phyloP scores from a whole-genome alignment of 1,140 invertebrate genomes.

The Drosophila melanica region DNA sequence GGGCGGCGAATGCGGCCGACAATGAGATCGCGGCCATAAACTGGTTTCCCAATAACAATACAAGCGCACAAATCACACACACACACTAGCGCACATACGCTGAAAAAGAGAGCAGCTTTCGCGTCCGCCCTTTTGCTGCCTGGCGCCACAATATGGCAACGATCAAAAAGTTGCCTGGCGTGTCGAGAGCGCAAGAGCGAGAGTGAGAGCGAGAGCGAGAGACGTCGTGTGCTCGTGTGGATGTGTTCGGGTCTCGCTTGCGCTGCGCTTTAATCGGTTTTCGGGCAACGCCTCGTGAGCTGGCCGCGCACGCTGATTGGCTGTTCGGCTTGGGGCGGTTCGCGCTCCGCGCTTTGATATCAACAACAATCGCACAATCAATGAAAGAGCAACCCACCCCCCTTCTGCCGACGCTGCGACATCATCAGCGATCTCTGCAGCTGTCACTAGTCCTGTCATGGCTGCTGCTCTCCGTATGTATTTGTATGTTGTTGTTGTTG shows the following conservation, averaged over 20 bases:
- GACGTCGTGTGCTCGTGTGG: not conserved
- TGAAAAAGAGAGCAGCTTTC: conserved; percentile 63
- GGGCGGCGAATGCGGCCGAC: conserved; percentile 63
- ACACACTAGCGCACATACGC: conserved; percentile 21
- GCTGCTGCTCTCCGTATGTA: conserved; percentile 29
- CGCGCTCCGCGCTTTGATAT: conserved; percentile 63
- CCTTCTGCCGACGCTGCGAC: conserved; percentile 3
- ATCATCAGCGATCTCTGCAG: conserved; percentile 55
- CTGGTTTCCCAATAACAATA: conserved; percentile 59
- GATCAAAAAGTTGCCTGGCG: conserved; percentile 59
- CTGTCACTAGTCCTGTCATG: conserved; percentile 56
- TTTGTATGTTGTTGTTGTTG: conserved; percentile 12
- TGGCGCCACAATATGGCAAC: conserved; percentile 74
- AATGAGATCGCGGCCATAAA: conserved; percentile 75
- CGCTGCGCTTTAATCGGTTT: conserved; percentile 60
- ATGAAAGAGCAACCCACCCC: conserved; percentile 24
- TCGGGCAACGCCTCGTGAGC: conserved; percentile 44
- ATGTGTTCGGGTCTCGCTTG: conserved; percentile 14
- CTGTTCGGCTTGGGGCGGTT: conserved; percentile 50
- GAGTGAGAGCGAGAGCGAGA: conserved; percentile 31
- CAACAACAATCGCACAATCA: conserved; percentile 30
- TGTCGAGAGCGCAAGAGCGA: conserved; percentile 12
- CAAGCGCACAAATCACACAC: conserved; percentile 25
- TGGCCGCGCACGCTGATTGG: conserved; percentile 62
- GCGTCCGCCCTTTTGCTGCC: conserved; percentile 66